Evolutionary conservation across 1,140 invertebrate genomes (phyloP).

Genomic region (Aradophagus sp.): DNA sequence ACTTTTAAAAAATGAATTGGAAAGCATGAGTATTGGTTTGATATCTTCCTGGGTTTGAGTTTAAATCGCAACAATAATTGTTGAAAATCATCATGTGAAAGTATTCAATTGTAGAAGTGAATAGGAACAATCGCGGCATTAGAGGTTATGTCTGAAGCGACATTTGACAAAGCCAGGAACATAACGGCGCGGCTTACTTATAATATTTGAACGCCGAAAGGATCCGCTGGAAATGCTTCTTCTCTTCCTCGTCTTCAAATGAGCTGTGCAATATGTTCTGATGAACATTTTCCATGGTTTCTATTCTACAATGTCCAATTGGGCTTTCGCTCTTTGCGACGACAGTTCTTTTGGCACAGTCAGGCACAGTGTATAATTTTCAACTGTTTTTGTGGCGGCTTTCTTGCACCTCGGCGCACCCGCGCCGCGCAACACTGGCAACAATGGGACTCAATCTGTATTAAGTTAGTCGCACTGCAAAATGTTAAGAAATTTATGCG

Average conservation of each 20-base stretch:
- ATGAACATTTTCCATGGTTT: slow-evolving; percentile 54
- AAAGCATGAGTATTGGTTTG: too few species aligned
- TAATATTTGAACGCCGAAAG: slow-evolving; percentile 87
- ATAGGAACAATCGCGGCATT: slow-evolving; percentile 41
- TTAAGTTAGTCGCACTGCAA: too few species aligned
- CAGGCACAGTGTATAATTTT: too few species aligned
- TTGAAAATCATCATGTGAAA: too few species aligned
- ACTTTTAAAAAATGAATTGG: too few species aligned
- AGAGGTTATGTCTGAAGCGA: slow-evolving; percentile 22
- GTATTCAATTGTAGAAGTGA: too few species aligned
- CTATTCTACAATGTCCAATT: too few species aligned
- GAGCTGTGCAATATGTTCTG: slow-evolving; percentile 60
- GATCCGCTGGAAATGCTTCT: slow-evolving; percentile 85
- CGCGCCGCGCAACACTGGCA: slow-evolving; percentile 12
- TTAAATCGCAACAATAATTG: too few species aligned
- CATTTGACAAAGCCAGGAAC: slow-evolving; percentile 23
- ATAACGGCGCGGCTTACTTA: slow-evolving; percentile 77
- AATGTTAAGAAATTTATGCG: too few species aligned
- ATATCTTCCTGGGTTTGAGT: too few species aligned
- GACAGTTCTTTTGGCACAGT: slow-evolving; percentile 47
- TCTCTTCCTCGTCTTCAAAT: slow-evolving; percentile 81
- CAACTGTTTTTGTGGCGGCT: slow-evolving; percentile 49
- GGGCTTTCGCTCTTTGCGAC: slow-evolving; percentile 5
- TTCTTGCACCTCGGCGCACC: slow-evolving; percentile 36
- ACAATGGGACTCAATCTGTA: too few species aligned